Percentiles rank a stretch among this genome's conserved stretches.
Conservation (phyloP, 1,140 invertebrate species). For the Lepidotrigona ventralis region DNA sequence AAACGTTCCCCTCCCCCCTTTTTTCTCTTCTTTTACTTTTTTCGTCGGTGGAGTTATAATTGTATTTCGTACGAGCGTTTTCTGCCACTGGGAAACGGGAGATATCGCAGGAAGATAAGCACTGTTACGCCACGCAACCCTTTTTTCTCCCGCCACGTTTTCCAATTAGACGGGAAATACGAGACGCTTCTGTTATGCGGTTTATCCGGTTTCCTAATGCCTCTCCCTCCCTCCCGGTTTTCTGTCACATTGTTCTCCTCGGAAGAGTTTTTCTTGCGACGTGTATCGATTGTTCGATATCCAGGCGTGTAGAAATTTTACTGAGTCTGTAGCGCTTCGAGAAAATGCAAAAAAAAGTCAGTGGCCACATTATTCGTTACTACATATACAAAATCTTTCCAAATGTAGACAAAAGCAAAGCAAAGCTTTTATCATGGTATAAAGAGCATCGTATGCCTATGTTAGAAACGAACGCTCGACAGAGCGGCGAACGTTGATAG, state of each 20-base stretch:
- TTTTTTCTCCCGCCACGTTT: constrained; percentile 1
- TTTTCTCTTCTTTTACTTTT: not conserved
- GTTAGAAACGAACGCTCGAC: not conserved
- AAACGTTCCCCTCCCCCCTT: no score
- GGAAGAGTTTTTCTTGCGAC: not conserved
- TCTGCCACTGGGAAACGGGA: not conserved
- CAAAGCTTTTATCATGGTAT: no score
- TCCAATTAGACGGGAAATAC: constrained; percentile 22
- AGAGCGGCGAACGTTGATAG: no score
- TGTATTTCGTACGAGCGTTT: not conserved
- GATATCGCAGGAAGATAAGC: constrained; percentile 4
- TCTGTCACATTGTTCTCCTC: not conserved
- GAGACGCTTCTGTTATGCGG: constrained; percentile 4
- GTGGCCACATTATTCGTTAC: no score
- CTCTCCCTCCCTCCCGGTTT: not conserved
- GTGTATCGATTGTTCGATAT: not conserved
- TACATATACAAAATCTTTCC: no score
- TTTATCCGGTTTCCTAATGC: constrained; percentile 11
- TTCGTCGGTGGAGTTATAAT: not conserved
- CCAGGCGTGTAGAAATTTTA: not conserved
- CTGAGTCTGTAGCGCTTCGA: no score
- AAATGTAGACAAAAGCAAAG: not conserved
- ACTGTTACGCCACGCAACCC: constrained; percentile 3
- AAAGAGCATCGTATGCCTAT: not conserved
- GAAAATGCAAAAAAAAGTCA: not conserved